phyloP scores from a whole-genome alignment of 2,797 vertebrate species.

The Pteropus rufus region DNA sequence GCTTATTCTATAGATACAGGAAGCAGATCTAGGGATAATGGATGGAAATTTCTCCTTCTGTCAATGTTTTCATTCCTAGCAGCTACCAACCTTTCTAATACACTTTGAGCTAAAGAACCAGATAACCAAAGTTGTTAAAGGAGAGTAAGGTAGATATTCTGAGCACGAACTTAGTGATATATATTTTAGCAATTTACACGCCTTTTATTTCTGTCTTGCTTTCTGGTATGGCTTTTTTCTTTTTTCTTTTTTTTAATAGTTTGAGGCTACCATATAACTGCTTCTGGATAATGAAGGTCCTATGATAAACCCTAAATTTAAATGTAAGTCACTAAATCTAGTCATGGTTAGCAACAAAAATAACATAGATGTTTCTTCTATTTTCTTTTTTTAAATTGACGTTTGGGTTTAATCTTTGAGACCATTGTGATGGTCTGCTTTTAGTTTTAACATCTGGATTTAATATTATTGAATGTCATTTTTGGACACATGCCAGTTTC shows the following conservation, averaged over 20 bases:
- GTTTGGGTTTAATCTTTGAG: background rate
- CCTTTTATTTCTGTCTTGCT: background rate
- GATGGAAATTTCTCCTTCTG: background rate
- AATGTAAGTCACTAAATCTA: background rate
- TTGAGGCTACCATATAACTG: background rate
- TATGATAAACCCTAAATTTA: background rate
- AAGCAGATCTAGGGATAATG: background rate
- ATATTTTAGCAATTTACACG: background rate
- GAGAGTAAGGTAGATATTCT: background rate
- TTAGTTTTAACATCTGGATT: background rate
- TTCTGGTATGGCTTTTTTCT: background rate
- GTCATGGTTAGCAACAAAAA: background rate
- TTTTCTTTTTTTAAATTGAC: background rate
- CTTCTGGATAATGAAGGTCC: background rate
- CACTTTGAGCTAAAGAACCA: background rate
- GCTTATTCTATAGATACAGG: background rate
- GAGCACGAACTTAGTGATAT: background rate
- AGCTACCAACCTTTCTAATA: background rate
- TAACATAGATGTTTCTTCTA: background rate
- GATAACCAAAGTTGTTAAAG: background rate
- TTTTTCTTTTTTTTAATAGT: background rate
- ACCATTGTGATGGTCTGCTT: background rate
- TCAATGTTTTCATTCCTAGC: background rate
- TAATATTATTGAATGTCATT: background rate
- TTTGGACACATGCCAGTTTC: background rate